Conservation (phyloP, 2,113 vertebrate species). For the Thalassoma bifasciatum region DNA sequence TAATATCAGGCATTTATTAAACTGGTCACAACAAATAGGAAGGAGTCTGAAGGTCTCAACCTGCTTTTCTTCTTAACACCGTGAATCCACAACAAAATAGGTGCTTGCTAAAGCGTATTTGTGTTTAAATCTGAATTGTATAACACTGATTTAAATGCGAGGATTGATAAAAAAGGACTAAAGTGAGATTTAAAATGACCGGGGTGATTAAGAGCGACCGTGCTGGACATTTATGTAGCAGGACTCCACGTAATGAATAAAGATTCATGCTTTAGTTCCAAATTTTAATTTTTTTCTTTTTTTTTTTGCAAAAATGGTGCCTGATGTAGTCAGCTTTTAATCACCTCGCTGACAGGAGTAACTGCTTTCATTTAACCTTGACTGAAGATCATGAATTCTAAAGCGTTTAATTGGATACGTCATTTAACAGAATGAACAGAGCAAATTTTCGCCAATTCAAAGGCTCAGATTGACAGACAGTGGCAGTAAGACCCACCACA, state of each 20-base stretch:
- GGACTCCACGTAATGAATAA: slow-evolving; percentile 98
- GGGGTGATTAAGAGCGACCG: slow-evolving; percentile 97
- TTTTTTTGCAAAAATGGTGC: slow-evolving; percentile 97
- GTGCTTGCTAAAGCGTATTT: slow-evolving; percentile 36
- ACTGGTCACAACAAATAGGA: slow-evolving; percentile 16
- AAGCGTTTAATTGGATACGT: slow-evolving; percentile 99
- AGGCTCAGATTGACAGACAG: slow-evolving; percentile 99
- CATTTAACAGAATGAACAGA: slow-evolving; percentile 99
- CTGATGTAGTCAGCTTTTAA: slow-evolving; percentile 99
- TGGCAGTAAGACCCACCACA: slow-evolving; percentile 98
- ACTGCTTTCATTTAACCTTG: slow-evolving; percentile 99
- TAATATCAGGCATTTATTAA: slow-evolving; percentile 54
- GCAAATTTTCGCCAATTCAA: slow-evolving; percentile 99
- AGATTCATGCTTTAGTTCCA: slow-evolving; percentile 98
- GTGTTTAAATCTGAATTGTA: slow-evolving; percentile 60
- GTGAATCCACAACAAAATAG: slow-evolving; percentile 18
- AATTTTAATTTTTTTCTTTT: slow-evolving; percentile 99
- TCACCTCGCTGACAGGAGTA: slow-evolving; percentile 99
- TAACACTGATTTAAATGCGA: slow-evolving; percentile 88
- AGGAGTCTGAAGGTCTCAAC: slow-evolving; percentile 28
- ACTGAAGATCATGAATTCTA: slow-evolving; percentile 99
- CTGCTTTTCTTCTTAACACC: slow-evolving; percentile 12
- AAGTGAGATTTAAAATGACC: slow-evolving; percentile 97
- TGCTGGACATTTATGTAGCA: slow-evolving; percentile 97
- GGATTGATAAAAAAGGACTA: slow-evolving; percentile 87